Evolutionary conservation across 2,888 invertebrate species (phyloP).

Genomic region (Chymomyza caudatula): DNA sequence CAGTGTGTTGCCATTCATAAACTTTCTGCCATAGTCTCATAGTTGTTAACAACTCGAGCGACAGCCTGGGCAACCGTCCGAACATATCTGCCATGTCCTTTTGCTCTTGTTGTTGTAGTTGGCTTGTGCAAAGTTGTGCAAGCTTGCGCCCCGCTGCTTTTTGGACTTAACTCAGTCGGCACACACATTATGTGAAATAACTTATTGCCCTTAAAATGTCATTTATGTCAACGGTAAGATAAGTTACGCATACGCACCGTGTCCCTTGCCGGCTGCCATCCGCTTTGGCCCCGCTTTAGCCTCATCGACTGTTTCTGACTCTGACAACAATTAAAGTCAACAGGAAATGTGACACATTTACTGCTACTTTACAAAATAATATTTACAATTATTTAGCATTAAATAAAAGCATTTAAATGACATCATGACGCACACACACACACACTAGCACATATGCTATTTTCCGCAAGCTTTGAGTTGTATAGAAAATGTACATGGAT

Average conservation of each 20-base stretch:
- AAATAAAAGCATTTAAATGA: constrained; percentile 34
- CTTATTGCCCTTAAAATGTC: constrained; percentile 72
- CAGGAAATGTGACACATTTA: constrained; percentile 71
- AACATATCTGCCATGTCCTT: constrained; percentile 13
- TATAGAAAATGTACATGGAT: constrained; percentile 33
- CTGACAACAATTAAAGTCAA: constrained; percentile 69
- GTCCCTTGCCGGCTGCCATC: constrained; percentile 1
- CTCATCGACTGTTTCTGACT: constrained; percentile 31
- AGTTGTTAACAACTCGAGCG: constrained; percentile 72
- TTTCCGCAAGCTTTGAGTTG: constrained; percentile 54
- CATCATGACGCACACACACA: background rate
- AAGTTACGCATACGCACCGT: constrained; percentile 70
- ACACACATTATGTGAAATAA: constrained; percentile 70
- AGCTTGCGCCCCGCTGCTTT: constrained; percentile 39
- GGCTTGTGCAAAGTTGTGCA: constrained; percentile 44
- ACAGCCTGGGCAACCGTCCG: constrained; percentile 25
- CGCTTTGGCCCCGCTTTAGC: background rate
- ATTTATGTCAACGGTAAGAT: constrained; percentile 74
- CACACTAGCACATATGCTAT: constrained; percentile 40
- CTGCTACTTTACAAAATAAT: constrained; percentile 50
- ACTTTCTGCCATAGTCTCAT: constrained; percentile 67
- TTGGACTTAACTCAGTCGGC: constrained; percentile 29
- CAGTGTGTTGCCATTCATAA: constrained; percentile 55
- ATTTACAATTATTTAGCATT: constrained; percentile 68
- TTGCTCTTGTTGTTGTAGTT: constrained; percentile 65